Conservation (phyloP, 1,140 invertebrate species). For the Cataglyphis hispanica region DNA sequence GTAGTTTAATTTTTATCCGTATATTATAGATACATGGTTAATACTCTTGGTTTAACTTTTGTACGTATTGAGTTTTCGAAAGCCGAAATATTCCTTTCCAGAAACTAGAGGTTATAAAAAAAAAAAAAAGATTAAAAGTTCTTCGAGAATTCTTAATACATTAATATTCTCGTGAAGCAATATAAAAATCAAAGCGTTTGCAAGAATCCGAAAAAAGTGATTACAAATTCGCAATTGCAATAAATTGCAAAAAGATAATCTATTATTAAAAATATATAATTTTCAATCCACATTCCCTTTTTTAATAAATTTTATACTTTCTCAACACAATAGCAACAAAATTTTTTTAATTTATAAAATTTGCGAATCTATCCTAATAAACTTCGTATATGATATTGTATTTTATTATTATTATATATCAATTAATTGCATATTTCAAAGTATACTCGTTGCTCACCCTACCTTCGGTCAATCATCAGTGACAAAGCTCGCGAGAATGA, state of each 20-base stretch:
- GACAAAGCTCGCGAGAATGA: slow-evolving; percentile 46
- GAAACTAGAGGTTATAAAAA: too few relatives aligned
- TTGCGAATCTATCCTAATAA: not conserved
- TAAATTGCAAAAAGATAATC: not conserved
- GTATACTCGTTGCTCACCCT: slow-evolving; percentile 19
- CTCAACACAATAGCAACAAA: not conserved
- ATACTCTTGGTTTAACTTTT: too few relatives aligned
- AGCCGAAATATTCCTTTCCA: too few relatives aligned
- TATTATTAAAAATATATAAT: not conserved
- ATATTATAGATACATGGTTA: too few relatives aligned
- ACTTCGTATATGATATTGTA: not conserved
- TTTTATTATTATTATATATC: not conserved
- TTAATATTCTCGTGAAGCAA: too few relatives aligned
- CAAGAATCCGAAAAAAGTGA: too few relatives aligned
- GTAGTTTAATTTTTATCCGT: too few relatives aligned
- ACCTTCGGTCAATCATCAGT: slow-evolving; percentile 44
- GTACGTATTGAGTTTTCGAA: too few relatives aligned
- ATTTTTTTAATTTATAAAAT: not conserved
- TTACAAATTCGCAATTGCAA: too few relatives aligned
- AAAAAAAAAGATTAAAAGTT: too few relatives aligned
- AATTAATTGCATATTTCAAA: slow-evolving; percentile 24
- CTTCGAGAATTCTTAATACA: too few relatives aligned
- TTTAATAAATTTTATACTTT: not conserved
- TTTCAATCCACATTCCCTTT: not conserved
- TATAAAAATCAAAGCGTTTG: too few relatives aligned